Evolutionary conservation across 2,797 vertebrate species (phyloP).

Genomic region (Pipistrellus nathusii): DNA sequence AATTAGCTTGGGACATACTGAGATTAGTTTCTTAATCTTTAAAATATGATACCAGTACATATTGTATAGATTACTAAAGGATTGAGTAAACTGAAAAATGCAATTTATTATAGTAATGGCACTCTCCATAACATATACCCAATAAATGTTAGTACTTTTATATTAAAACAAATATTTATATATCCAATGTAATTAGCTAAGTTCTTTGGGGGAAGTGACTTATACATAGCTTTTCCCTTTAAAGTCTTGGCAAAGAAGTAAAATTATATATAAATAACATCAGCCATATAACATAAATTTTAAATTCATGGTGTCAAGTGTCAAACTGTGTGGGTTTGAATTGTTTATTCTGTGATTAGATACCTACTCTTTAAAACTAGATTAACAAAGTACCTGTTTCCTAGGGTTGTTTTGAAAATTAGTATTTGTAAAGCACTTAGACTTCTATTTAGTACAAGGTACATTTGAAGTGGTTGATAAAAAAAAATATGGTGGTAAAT

Average conservation of each 20-base stretch:
- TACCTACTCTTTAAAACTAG: neutral
- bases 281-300: neutral
- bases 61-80: neutral
- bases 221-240: neutral
- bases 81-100: neutral
- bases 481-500: neutral
- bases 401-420: neutral
- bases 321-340: neutral
- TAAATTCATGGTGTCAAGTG: neutral
- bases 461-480: neutral
- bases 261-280: neutral
- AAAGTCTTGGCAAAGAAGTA: neutral
- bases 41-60: neutral
- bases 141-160: neutral
- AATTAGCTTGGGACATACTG: neutral
- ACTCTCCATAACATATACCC: neutral
- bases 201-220: neutral
- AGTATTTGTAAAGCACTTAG: neutral
- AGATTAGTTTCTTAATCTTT: neutral
- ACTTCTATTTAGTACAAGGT: neutral
- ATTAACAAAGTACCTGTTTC: neutral
- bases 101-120: neutral
- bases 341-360: neutral
- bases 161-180: neutral
- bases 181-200: neutral